Base-by-base conservation (phyloP, 2,797 vertebrate species). In the Propithecus perrieri region DNA sequence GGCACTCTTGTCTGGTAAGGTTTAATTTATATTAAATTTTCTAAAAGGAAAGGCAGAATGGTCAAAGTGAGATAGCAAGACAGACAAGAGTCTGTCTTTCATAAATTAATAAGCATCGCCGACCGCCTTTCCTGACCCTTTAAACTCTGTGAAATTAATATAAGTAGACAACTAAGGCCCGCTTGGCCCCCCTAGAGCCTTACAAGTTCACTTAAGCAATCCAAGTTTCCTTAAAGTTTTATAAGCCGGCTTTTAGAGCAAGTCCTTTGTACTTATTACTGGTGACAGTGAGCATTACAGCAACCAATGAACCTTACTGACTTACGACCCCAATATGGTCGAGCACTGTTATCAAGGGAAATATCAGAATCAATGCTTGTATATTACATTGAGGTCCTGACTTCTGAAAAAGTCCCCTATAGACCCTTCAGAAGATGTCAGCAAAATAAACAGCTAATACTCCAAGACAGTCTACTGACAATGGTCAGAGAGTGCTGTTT, bases 101-200 rank as follows among this genome's bases (percentile, higher is more conserved):
- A 99, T 99, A 99, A 99, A 99, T 99, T 99, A 99, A 99, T 99
- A 99, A 99, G 98, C 99, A 99, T 99, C 99, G 98, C 99, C 98
- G 98, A 99, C 99, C 98, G 99, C 99, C 99, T 99, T 99, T 99
- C 98, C 99, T 99, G 99, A 99, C 99, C 99, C 99, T 99, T 99
- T 99, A 99, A 99, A 99, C 99, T 99, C 98, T 98, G 98, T 99
- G 99, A 99, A 99, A 99, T 99, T 99, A 99, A 99, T 99, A 99
- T 99, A 99, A 99, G 99, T 98, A 99, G 99, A 99, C 99, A 99
- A 99, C 98, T 98, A 98, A 99, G 98, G 98, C 89, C 98, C 98
- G 98, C 98, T 98, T 98, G 98, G 98, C 99, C 98, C 98, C 98
- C 97, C 98, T 98, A 98, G 98, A 99, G 99, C 98, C 98, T 98